Percentiles rank a stretch among this genome's conserved stretches.
These are phyloP conservation scores for Narcine bancroftii DNA, from an alignment of 2,113 vertebrate species.

Conservation along the genomic window DNA sequence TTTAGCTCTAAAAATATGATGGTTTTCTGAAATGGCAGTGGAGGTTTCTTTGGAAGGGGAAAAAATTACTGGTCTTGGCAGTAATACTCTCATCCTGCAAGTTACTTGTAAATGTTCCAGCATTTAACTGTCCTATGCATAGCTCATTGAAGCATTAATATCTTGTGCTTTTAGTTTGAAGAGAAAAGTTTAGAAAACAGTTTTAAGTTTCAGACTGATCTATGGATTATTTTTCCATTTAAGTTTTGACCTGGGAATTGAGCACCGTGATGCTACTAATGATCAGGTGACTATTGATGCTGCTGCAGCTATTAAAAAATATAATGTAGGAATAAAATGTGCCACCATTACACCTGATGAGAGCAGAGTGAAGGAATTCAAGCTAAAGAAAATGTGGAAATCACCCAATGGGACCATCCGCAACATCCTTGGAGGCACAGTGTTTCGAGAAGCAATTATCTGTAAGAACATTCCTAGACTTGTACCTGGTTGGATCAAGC, in stretches of 20 bases:
- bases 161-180: background rate
- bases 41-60: no score
- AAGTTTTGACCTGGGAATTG: slow-evolving; percentile 89
- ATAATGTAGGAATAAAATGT: slow-evolving; percentile 87
- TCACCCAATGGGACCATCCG: slow-evolving; percentile 96
- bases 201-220: background rate
- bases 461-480: slow-evolving; percentile 93
- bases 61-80: no score
- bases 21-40: no score
- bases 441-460: slow-evolving; percentile 95
- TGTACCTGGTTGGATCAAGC: slow-evolving; percentile 84
- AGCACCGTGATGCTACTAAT: slow-evolving; percentile 79
- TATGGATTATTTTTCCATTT: slow-evolving; percentile 35
- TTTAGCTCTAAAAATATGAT: no score
- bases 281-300: slow-evolving; percentile 85
- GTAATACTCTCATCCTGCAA: no score
- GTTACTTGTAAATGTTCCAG: no score
- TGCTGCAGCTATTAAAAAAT: slow-evolving; percentile 80
- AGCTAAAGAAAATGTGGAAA: slow-evolving; percentile 95
- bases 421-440: slow-evolving; percentile 92
- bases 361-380: slow-evolving; percentile 92
- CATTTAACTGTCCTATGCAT: background rate
- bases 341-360: slow-evolving; percentile 97
- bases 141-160: background rate
- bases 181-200: background rate